phyloP scores from a whole-genome alignment of 2,888 invertebrate genomes.

The Brenthis ino region DNA sequence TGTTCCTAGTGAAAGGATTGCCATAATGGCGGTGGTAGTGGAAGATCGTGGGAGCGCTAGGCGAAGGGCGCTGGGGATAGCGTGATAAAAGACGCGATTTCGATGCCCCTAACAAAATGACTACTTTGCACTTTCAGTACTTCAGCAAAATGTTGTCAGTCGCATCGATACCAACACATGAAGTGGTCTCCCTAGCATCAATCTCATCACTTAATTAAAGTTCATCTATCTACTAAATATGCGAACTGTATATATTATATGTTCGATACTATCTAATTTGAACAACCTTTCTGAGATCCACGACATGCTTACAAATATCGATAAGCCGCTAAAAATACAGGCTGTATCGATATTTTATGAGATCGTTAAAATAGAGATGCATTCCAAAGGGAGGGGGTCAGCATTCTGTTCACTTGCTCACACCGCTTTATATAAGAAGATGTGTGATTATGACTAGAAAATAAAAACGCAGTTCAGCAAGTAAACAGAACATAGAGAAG shows the following conservation, averaged over 20 bases:
- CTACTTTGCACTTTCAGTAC: conserved; percentile 39
- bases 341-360: conserved; percentile 48
- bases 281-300: conserved; percentile 33
- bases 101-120: conserved; percentile 46
- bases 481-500: conserved; percentile 53
- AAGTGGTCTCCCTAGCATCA: conserved; percentile 36
- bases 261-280: conserved; percentile 23
- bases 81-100: conserved; percentile 49
- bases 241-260: conserved; percentile 38
- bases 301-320: conserved; percentile 40
- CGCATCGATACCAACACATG: conserved; percentile 46
- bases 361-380: conserved; percentile 42
- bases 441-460: conserved; percentile 38
- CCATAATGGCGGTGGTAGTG: conserved; percentile 71
- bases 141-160: conserved; percentile 46
- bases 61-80: conserved; percentile 69
- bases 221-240: conserved; percentile 35
- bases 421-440: conserved; percentile 27
- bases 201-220: conserved; percentile 34
- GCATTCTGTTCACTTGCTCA: conserved; percentile 48
- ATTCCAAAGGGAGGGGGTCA: conserved; percentile 29
- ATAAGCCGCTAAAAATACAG: conserved; percentile 43
- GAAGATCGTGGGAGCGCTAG: conserved; percentile 75
- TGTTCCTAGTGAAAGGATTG: conserved; percentile 58
- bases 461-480: conserved; percentile 47